These are phyloP conservation scores for Arge pagana DNA, from an alignment of 2,888 invertebrate genomes.

Conservation along the genomic window DNA sequence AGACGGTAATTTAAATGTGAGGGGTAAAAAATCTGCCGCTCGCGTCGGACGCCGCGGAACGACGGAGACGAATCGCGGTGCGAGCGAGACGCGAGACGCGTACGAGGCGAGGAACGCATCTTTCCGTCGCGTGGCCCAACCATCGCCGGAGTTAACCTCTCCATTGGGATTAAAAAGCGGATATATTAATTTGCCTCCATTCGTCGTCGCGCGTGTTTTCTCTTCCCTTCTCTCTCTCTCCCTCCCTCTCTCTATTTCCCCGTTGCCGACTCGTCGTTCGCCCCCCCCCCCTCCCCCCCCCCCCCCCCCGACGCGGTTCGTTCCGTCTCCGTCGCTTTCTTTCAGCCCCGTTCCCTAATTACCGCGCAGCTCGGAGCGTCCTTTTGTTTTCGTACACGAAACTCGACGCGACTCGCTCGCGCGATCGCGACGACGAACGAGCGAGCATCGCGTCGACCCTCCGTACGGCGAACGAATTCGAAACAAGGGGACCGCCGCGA, in stretches of 20 bases:
- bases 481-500: too few relatives aligned
- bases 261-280: background rate
- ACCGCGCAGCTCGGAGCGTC: slow-evolving; percentile 47
- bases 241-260: background rate
- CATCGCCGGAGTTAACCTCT: slow-evolving; percentile 53
- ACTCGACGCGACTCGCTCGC: slow-evolving; percentile 45
- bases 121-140: slow-evolving; percentile 58
- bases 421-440: slow-evolving; percentile 50
- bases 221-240: background rate
- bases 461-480: too few relatives aligned
- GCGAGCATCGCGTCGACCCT: too few relatives aligned
- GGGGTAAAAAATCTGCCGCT: too few relatives aligned
- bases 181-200: slow-evolving; percentile 54
- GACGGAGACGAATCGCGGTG: slow-evolving; percentile 23
- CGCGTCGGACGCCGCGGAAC: slow-evolving; percentile 17
- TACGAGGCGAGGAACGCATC: slow-evolving; percentile 32
- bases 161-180: slow-evolving; percentile 58
- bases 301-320: too few relatives aligned
- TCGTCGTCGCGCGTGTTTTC: slow-evolving; percentile 19
- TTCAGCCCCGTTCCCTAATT: slow-evolving; percentile 50
- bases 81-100: slow-evolving; percentile 9
- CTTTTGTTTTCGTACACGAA: slow-evolving; percentile 47
- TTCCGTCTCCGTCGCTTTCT: slow-evolving; percentile 30
- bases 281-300: too few relatives aligned
- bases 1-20: too few relatives aligned